Evolutionary conservation across 2,888 invertebrate genomes (phyloP).

Genomic region (Drosophila antonietae): DNA sequence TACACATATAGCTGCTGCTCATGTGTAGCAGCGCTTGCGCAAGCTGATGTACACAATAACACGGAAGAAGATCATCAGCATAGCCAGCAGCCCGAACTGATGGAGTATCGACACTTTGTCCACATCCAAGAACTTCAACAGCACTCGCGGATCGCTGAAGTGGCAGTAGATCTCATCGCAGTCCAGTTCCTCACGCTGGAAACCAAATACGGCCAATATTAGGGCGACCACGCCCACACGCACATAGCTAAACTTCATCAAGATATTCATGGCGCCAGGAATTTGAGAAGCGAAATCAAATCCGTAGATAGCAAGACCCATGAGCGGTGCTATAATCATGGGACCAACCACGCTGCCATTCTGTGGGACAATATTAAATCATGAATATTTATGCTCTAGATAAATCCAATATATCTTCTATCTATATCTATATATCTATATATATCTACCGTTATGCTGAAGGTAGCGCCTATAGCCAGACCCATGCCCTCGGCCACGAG

Average conservation of each 20-base stretch:
- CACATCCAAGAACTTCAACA: slow-evolving; percentile 87
- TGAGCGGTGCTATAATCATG: slow-evolving; percentile 88
- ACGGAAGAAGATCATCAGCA: slow-evolving; percentile 86
- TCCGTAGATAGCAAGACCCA: slow-evolving; percentile 89
- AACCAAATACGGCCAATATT: slow-evolving; percentile 88
- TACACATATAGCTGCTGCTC: slow-evolving; percentile 40
- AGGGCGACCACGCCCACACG: slow-evolving; percentile 88
- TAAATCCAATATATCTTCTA: slow-evolving; percentile 67
- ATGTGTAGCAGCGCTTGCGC: slow-evolving; percentile 85
- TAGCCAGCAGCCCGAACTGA: slow-evolving; percentile 86
- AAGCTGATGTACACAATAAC: slow-evolving; percentile 87
- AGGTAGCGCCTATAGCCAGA: slow-evolving; percentile 90
- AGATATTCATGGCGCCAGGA: slow-evolving; percentile 86
- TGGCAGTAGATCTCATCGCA: slow-evolving; percentile 88
- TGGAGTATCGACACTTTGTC: slow-evolving; percentile 86
- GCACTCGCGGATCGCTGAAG: slow-evolving; percentile 88
- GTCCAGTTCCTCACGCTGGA: slow-evolving; percentile 86
- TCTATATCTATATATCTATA: no score
- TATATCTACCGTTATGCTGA: slow-evolving; percentile 88
- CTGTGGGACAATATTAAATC: slow-evolving; percentile 82
- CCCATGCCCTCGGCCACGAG: slow-evolving; percentile 92
- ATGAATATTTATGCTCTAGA: neutral
- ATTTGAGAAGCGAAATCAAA: slow-evolving; percentile 89
- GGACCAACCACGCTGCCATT: slow-evolving; percentile 90
- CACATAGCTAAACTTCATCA: slow-evolving; percentile 89